Evolutionary conservation across 1,140 invertebrate genomes (phyloP).

Genomic region (Nebria ingens): DNA sequence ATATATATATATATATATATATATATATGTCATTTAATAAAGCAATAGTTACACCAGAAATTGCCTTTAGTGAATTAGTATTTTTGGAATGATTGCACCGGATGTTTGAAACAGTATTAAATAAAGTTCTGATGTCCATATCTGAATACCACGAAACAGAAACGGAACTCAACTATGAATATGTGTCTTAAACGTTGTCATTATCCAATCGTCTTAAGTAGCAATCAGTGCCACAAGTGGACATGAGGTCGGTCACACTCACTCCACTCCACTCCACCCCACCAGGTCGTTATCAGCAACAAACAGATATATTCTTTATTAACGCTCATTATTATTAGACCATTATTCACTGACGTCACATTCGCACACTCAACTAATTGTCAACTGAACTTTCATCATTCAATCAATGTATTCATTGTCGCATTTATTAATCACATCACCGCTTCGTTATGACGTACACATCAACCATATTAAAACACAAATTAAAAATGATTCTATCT

Average conservation of each 20-base stretch:
- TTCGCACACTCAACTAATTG: neutral
- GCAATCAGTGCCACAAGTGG: constrained; percentile 11
- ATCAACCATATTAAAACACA: too few species aligned
- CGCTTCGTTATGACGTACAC: too few species aligned
- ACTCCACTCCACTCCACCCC: too few species aligned
- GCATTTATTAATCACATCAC: too few species aligned
- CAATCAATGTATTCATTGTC: too few species aligned
- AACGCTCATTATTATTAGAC: too few species aligned
- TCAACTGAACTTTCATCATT: too few species aligned
- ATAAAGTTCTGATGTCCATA: neutral
- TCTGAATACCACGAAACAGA: neutral
- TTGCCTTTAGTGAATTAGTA: too few species aligned
- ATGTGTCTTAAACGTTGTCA: constrained; percentile 1
- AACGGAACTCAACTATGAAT: neutral
- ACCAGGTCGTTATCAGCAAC: constrained; percentile 2
- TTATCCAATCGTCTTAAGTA: constrained; percentile 11
- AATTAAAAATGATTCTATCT: too few species aligned
- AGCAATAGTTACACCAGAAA: neutral
- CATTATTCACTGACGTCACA: constrained; percentile 3
- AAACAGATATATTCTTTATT: constrained; percentile 4
- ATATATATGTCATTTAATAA: neutral
- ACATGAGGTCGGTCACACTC: constrained; percentile 11
- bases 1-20: neutral
- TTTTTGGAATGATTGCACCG: too few species aligned
- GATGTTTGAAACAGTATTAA: too few species aligned